phyloP scores from a whole-genome alignment of 1,140 invertebrate species.

The Anthonomus grandis region DNA sequence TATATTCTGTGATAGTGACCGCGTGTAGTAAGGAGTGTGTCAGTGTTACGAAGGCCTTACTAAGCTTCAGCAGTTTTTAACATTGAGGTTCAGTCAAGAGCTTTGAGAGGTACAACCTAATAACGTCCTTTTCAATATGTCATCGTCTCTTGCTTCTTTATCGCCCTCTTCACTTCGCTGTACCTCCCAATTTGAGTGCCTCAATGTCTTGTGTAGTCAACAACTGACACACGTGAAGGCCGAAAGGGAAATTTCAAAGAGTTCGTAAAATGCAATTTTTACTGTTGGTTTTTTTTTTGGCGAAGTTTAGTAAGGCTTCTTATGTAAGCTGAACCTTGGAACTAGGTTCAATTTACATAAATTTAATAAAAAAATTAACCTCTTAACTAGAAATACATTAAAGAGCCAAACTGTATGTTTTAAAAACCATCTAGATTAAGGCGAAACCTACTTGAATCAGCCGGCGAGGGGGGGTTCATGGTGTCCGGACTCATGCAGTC shows the following conservation, averaged over 20 bases:
- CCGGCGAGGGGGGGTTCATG: constrained; percentile 79
- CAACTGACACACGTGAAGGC: too few relatives aligned
- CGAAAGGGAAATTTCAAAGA: constrained; percentile 18
- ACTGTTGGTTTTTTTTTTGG: constrained; percentile 40
- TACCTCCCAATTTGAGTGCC: too few relatives aligned
- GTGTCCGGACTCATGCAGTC: constrained; percentile 82
- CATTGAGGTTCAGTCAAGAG: not conserved
- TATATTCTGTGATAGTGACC: constrained; percentile 38
- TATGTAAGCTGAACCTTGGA: constrained; percentile 36
- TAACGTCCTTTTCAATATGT: too few relatives aligned
- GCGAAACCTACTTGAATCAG: constrained; percentile 72
- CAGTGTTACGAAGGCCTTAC: constrained; percentile 40
- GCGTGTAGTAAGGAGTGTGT: constrained; percentile 6
- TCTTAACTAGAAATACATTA: too few relatives aligned
- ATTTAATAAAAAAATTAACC: constrained; percentile 3
- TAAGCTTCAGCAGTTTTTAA: constrained; percentile 44
- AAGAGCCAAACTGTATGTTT: too few relatives aligned
- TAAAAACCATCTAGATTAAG: not conserved
- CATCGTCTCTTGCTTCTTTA: too few relatives aligned
- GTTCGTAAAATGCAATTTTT: constrained; percentile 29
- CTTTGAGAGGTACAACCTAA: not conserved
- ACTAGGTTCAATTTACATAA: constrained; percentile 24
- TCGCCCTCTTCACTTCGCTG: too few relatives aligned
- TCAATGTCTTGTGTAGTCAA: too few relatives aligned
- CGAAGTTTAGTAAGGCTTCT: constrained; percentile 42